These are phyloP conservation scores for Castor canadensis DNA, from an alignment of 2,113 vertebrate genomes.

Conservation along the genomic window DNA sequence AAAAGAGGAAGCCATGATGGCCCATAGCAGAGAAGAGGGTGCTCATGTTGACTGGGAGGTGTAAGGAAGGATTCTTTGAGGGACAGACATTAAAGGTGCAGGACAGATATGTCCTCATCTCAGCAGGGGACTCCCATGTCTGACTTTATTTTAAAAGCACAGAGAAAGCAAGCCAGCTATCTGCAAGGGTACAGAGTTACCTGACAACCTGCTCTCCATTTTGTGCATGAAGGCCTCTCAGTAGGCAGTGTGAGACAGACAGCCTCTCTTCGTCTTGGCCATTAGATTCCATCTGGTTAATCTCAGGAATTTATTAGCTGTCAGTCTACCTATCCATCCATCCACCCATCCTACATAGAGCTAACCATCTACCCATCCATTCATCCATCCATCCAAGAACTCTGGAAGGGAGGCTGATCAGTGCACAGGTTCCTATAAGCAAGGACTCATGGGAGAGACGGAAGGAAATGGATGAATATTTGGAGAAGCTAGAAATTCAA, in stretches of 20 bases:
- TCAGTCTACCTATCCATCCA: not conserved
- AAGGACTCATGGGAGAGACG: not conserved
- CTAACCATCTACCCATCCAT: not conserved
- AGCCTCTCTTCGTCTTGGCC: not conserved
- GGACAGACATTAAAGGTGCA: not conserved
- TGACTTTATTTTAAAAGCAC: not conserved
- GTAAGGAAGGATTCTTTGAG: not conserved
- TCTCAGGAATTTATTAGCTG: not conserved
- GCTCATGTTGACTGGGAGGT: not conserved
- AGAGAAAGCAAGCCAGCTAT: not conserved
- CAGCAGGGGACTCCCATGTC: not conserved
- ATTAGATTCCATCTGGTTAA: not conserved
- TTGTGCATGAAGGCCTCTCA: not conserved
- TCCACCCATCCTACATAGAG: not conserved
- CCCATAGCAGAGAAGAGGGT: not conserved
- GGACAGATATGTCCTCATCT: not conserved
- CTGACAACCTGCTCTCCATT: not conserved
- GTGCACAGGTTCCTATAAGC: not conserved
- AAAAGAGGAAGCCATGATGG: not conserved
- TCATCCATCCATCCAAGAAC: not conserved
- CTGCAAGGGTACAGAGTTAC: not conserved
- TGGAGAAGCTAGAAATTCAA: conserved; percentile 22
- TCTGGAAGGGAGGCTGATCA: not conserved
- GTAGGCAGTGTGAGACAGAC: not conserved
- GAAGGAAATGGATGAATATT: not conserved